phyloP scores from a whole-genome alignment of 2,113 vertebrate species.

The Oncorhynchus masou region DNA sequence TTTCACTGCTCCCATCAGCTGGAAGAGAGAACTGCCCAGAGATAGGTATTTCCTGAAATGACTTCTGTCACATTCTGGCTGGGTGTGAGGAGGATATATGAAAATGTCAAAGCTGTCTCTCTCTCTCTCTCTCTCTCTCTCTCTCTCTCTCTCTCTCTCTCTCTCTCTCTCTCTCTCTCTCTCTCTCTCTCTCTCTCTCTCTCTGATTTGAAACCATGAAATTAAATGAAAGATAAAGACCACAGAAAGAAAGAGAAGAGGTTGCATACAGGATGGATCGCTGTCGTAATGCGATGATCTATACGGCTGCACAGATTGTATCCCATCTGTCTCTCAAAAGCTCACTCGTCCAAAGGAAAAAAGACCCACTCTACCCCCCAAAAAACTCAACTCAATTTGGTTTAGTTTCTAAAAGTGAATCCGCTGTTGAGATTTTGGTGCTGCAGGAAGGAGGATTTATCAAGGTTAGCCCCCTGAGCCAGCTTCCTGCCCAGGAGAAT shows the following conservation, averaged over 20 bases:
- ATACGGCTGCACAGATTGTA: slow-evolving; percentile 42
- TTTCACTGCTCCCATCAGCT: slow-evolving; percentile 6
- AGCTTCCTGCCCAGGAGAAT: slow-evolving; percentile 54
- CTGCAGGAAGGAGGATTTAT: slow-evolving; percentile 49
- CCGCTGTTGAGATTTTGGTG: slow-evolving; percentile 52
- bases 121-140: background rate
- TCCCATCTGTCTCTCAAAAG: slow-evolving; percentile 38
- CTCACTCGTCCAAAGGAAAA: slow-evolving; percentile 39
- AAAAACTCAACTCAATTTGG: slow-evolving; percentile 43
- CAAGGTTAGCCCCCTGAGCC: slow-evolving; percentile 28
- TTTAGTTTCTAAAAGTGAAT: slow-evolving; percentile 53
- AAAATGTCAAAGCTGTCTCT: background rate
- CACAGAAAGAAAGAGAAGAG: background rate
- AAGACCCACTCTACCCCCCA: slow-evolving; percentile 27
- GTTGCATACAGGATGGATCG: slow-evolving; percentile 22
- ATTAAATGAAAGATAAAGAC: background rate
- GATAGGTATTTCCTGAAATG: slow-evolving; percentile 30
- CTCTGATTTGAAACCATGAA: background rate
- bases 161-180: background rate
- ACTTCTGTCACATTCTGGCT: background rate
- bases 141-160: background rate
- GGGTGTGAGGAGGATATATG: background rate
- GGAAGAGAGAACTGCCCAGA: background rate
- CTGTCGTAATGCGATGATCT: slow-evolving; percentile 31
- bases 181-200: background rate